Conservation (phyloP, 2,113 vertebrate genomes). For the Takifugu bimaculatus region DNA sequence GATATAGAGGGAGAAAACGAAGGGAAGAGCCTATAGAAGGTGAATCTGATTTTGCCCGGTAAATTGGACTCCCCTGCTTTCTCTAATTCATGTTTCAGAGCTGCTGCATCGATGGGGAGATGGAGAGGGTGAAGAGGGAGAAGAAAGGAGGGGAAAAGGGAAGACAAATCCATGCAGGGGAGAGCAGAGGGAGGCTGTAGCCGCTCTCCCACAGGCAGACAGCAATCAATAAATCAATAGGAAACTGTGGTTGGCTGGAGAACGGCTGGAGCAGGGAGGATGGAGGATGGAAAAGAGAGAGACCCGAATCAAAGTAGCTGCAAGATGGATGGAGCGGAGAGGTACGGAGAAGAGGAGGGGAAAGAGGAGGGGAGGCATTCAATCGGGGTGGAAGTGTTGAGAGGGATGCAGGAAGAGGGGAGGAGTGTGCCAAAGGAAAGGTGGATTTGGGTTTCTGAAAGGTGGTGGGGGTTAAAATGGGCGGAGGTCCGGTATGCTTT, state of each 20-base stretch:
- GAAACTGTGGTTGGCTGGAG: constrained; percentile 94
- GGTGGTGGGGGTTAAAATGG: constrained; percentile 50
- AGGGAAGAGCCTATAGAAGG: constrained; percentile 62
- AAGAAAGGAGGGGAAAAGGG: constrained; percentile 53
- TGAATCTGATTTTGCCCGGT: constrained; percentile 72
- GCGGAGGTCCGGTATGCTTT: constrained; percentile 41
- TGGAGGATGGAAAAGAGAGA: constrained; percentile 83
- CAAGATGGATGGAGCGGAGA: constrained; percentile 89
- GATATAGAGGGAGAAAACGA: constrained; percentile 37
- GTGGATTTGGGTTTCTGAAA: constrained; percentile 54
- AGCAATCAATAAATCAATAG: constrained; percentile 97
- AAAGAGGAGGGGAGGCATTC: constrained; percentile 64
- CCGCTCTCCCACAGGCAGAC: constrained; percentile 89
- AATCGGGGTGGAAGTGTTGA: constrained; percentile 63
- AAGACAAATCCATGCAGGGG: constrained; percentile 85
- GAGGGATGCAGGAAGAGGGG: constrained; percentile 66
- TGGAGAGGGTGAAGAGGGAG: constrained; percentile 72
- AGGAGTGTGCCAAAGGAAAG: constrained; percentile 58
- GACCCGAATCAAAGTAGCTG: constrained; percentile 85
- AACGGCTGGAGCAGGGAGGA: constrained; percentile 70
- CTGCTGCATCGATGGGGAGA: constrained; percentile 74
- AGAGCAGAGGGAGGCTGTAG: constrained; percentile 85
- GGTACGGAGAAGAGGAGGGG: constrained; percentile 80
- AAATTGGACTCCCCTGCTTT: constrained; percentile 86
- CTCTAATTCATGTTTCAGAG: constrained; percentile 86